Conservation (phyloP, 2,888 invertebrate genomes). For the Pseudolycoriella hygida region DNA sequence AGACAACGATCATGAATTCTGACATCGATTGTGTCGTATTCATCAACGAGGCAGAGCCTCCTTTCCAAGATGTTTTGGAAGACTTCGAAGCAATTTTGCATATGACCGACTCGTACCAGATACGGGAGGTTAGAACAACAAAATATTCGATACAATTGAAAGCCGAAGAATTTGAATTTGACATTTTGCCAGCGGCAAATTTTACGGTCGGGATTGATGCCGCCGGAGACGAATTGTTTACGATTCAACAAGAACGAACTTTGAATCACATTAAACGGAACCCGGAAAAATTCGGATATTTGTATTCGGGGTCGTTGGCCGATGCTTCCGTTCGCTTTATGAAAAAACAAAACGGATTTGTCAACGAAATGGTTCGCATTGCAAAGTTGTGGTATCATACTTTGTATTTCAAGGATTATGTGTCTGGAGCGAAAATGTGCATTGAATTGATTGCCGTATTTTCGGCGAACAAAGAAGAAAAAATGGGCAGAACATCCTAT, state of each 20-base stretch:
- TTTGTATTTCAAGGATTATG: constrained; percentile 1
- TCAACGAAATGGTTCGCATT: constrained; percentile 2
- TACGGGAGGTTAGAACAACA: constrained; percentile 1
- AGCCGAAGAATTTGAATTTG: background rate
- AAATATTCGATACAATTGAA: constrained; percentile 1
- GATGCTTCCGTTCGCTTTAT: background rate
- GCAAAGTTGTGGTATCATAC: constrained; percentile 4
- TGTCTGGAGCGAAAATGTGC: constrained; percentile 1
- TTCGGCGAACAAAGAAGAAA: background rate
- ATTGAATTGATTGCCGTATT: constrained; percentile 2
- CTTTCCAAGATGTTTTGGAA: constrained; percentile 1
- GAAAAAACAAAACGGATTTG: constrained; percentile 1
- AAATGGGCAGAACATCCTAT: background rate
- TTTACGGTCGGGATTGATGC: background rate
- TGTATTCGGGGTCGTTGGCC: constrained; percentile 4
- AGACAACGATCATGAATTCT: background rate
- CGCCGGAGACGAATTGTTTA: background rate
- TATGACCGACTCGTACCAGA: background rate
- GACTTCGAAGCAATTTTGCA: background rate
- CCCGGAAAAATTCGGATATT: background rate
- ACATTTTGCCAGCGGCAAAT: constrained; percentile 1
- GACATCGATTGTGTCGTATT: constrained; percentile 1
- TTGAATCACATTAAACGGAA: background rate
- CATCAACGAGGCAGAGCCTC: background rate
- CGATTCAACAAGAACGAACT: background rate